Percentiles rank a stretch among this genome's conserved stretches.
phyloP scores from a whole-genome alignment of 1,140 invertebrate genomes.

The Bombus huntii region DNA sequence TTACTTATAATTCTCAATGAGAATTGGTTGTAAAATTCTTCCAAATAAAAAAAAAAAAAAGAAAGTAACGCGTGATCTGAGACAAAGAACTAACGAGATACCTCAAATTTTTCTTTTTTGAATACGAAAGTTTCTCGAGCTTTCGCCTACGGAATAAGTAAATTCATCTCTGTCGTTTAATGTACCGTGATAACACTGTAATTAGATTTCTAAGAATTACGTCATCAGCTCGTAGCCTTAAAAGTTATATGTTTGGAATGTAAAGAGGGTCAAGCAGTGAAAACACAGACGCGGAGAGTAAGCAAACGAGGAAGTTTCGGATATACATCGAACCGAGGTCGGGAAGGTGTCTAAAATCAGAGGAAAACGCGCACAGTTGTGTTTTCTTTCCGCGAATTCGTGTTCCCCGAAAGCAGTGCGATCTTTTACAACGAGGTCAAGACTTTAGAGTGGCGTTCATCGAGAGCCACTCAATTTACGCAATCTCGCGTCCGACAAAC shows the following conservation, averaged over 20 bases:
- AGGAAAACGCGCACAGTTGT: background rate
- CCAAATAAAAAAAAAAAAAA: too few relatives aligned
- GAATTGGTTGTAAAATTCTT: too few relatives aligned
- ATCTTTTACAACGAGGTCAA: background rate
- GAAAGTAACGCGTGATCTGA: too few relatives aligned
- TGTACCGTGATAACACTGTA: background rate
- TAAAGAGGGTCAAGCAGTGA: background rate
- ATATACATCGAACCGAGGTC: background rate
- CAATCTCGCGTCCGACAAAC: background rate
- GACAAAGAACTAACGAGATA: too few relatives aligned
- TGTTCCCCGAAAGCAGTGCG: background rate
- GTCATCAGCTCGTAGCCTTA: background rate
- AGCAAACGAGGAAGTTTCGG: constrained; percentile 2
- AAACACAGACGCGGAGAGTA: background rate
- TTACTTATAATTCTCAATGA: too few relatives aligned
- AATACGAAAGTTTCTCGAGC: background rate
- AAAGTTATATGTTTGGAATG: background rate
- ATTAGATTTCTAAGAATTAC: background rate
- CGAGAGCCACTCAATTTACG: constrained; percentile 5
- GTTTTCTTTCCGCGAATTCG: constrained; percentile 17
- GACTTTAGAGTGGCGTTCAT: background rate
- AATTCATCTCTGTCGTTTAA: background rate
- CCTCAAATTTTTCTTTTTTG: too few relatives aligned
- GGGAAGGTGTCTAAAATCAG: background rate
- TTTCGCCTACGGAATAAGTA: background rate